Conservation (phyloP, 2,888 invertebrate genomes). For the Leptinotarsa rubiginosa region DNA sequence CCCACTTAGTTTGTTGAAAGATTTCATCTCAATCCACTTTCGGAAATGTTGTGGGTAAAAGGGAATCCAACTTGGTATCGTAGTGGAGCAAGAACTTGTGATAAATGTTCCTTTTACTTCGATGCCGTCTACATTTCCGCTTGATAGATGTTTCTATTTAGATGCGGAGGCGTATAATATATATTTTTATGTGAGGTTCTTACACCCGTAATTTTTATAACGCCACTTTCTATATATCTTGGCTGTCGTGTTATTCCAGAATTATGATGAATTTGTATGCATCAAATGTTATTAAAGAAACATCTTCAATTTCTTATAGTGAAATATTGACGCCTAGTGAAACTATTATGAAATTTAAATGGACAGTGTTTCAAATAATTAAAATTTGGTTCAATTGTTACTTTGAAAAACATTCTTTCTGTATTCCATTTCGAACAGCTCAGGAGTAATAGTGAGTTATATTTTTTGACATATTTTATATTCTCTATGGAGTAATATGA, state of each 20-base stretch:
- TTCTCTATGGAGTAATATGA: too few relatives aligned
- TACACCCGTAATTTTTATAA: neutral
- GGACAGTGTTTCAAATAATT: too few relatives aligned
- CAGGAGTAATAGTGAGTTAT: too few relatives aligned
- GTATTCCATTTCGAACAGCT: too few relatives aligned
- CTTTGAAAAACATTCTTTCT: too few relatives aligned
- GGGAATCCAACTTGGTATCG: neutral
- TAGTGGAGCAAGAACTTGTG: neutral
- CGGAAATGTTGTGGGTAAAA: neutral
- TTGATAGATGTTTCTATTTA: conserved; percentile 14
- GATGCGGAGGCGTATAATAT: neutral
- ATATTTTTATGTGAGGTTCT: conserved; percentile 2
- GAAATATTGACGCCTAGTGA: too few relatives aligned
- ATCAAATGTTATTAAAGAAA: neutral
- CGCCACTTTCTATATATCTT: neutral
- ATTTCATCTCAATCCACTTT: conserved; percentile 32
- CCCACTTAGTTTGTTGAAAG: neutral
- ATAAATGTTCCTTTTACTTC: conserved; percentile 9
- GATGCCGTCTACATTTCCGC: conserved; percentile 6
- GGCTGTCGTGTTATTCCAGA: neutral
- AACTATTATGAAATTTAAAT: too few relatives aligned
- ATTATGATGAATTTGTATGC: neutral
- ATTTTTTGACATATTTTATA: too few relatives aligned
- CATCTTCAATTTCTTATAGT: too few relatives aligned
- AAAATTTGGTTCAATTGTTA: too few relatives aligned